Percentiles rank a stretch among this genome's conserved stretches.
These are phyloP conservation scores for Synchiropus splendidus DNA, from an alignment of 2,113 vertebrate genomes.

Conservation along the genomic window DNA sequence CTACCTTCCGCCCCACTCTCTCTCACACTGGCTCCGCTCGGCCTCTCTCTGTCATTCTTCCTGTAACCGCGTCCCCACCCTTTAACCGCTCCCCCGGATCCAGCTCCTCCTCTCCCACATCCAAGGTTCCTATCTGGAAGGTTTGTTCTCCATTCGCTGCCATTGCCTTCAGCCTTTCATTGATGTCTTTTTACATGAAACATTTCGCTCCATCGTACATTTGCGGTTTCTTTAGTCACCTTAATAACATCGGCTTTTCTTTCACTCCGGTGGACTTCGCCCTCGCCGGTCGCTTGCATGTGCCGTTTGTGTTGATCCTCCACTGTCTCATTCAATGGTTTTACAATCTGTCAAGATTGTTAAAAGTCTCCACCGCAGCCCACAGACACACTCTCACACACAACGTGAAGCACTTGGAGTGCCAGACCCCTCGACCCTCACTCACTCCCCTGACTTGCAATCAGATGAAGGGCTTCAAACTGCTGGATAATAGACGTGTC, in stretches of 20 bases:
- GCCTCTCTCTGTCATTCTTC: constrained; percentile 74
- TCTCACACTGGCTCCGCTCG: constrained; percentile 71
- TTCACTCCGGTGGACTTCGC: not conserved
- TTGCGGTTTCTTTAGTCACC: no score
- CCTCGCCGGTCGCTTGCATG: constrained; percentile 20
- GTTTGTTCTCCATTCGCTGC: constrained; percentile 67
- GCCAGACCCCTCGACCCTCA: constrained; percentile 6
- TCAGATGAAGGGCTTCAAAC: constrained; percentile 57
- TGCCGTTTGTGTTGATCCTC: constrained; percentile 6
- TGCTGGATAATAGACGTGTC: constrained; percentile 59
- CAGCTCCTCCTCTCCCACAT: constrained; percentile 73
- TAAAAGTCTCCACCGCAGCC: constrained; percentile 17
- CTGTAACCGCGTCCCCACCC: constrained; percentile 71
- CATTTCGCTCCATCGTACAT: not conserved
- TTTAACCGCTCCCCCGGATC: constrained; percentile 67
- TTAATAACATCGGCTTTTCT: not conserved
- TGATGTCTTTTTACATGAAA: not conserved
- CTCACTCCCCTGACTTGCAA: constrained; percentile 32
- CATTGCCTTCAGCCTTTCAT: constrained; percentile 24
- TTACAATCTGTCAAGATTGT: constrained; percentile 49
- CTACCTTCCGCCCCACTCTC: constrained; percentile 73
- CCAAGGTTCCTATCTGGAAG: constrained; percentile 76
- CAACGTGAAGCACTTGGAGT: constrained; percentile 7
- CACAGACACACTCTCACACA: constrained; percentile 15
- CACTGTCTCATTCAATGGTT: constrained; percentile 28